Evolutionary conservation across 2,888 invertebrate genomes (phyloP), one percentile per base, ranked within the genome.

Genomic region (Epinotia nisella): DNA sequence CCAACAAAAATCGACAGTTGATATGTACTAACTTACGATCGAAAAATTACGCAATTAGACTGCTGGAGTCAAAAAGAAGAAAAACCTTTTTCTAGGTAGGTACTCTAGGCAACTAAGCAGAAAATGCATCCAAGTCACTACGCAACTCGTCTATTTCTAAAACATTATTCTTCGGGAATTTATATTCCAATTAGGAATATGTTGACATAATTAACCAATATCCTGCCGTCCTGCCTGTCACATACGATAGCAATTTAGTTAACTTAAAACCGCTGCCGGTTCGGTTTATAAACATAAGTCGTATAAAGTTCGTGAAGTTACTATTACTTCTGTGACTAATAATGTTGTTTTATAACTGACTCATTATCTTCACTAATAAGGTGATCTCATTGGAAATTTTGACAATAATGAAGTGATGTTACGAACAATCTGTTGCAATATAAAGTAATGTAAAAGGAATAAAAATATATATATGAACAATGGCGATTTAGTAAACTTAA

Each of bases 331-430:
- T 65, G 29, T 73, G 72, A 68, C 56, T 62, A 56, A 72, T 62
- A 62, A 62, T 61, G 66, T 29, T 51, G 53, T 58, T 60, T 61
- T 39, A 61, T 61, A 62, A 56, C 62, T 72, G 68, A 72, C 49
- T 62, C 72, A 72, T 51, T 15, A 15, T 51, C 10, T 53, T 29
- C 24, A 55, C 56, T 58, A 61, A 55, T 29, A 49, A 62, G 49
- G 56, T 67, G 61, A 72, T 58, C 60, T 62, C 56, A 56, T 17
- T 24, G 24, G 9, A 49, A 51, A 58, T 17, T 58, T 56, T 5
- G 19, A 24, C 35, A 29, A 45, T 35, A 21, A 58, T 15, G 15
- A 3, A 13, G 3, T 71, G 21, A 56, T 19, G 13, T 45, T 45
- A 55, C 11, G 2, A 29, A 4, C 13, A 41, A 45, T 17, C 7